Percentiles rank a stretch among this genome's conserved stretches.
Conservation (phyloP, 2,888 invertebrate genomes). For the Asteroscopus sphinx region DNA sequence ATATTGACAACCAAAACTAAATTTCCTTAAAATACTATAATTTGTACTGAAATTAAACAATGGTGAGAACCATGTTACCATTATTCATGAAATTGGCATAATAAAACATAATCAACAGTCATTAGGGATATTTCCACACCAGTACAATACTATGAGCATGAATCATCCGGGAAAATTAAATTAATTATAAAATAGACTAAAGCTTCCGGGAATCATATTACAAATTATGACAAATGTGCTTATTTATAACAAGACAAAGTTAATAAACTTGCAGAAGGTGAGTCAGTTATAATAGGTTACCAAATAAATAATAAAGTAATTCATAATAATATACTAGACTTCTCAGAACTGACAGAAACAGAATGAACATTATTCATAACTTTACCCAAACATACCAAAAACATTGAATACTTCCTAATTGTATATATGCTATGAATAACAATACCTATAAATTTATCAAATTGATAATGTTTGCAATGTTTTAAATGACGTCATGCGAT, state of each 20-base stretch:
- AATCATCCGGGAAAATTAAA: slow-evolving; percentile 35
- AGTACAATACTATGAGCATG: slow-evolving; percentile 10
- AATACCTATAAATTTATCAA: slow-evolving; percentile 1
- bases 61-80: no score
- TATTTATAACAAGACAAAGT: slow-evolving; percentile 26
- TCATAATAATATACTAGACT: not conserved
- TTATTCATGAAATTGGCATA: slow-evolving; percentile 12
- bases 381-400: slow-evolving; percentile 6
- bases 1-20: no score
- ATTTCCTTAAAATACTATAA: no score
- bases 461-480: slow-evolving; percentile 42
- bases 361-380: slow-evolving; percentile 23
- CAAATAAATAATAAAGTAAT: not conserved
- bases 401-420: not conserved
- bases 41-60: no score
- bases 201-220: slow-evolving; percentile 27
- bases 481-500: slow-evolving; percentile 50
- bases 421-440: not conserved
- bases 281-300: slow-evolving; percentile 10
- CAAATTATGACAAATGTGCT: slow-evolving; percentile 21
- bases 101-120: slow-evolving; percentile 8
- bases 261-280: slow-evolving; percentile 8
- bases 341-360: no score
- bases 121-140: slow-evolving; percentile 29
- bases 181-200: slow-evolving; percentile 20